A percentile compares a stretch with the other conserved stretches of the same genome.
These are phyloP conservation scores for Drosophila kohkoa DNA, from an alignment of 1,140 invertebrate species.

Conservation along the genomic window DNA sequence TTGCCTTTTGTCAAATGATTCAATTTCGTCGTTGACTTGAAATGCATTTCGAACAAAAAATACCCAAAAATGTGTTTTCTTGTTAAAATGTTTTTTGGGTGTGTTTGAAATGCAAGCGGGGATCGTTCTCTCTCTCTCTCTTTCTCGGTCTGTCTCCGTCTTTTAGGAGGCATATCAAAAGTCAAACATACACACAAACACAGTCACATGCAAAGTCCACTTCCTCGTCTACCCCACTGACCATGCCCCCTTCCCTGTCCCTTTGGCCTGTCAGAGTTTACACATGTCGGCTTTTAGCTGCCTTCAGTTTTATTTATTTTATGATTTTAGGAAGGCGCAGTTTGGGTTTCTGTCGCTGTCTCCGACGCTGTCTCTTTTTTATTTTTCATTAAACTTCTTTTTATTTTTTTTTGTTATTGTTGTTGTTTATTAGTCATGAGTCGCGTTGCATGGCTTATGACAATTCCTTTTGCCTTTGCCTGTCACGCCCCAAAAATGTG, in stretches of 20 bases:
- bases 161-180: conserved; percentile 40
- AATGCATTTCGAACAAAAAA: conserved; percentile 57
- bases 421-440: conserved; percentile 64
- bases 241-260: not conserved
- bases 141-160: not conserved
- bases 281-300: conserved; percentile 62
- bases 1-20: conserved; percentile 72
- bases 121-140: conserved; percentile 14
- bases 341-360: conserved; percentile 13
- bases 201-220: conserved; percentile 55
- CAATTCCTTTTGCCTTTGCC: conserved; percentile 50
- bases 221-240: conserved; percentile 35
- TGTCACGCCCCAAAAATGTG: conserved; percentile 61
- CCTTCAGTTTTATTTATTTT: conserved; percentile 47
- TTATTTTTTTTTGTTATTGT: not conserved
- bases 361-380: not conserved
- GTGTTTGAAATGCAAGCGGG: conserved; percentile 53
- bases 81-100: conserved; percentile 59
- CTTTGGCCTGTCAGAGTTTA: conserved; percentile 64
- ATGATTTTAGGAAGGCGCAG: conserved; percentile 63
- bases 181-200: conserved; percentile 44
- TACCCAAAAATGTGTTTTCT: conserved; percentile 47
- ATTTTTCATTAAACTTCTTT: not conserved
- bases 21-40: conserved; percentile 71
- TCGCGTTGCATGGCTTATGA: conserved; percentile 61